Evolutionary conservation across 2,113 vertebrate genomes (phyloP).

Genomic region (Ammospiza caudacuta): DNA sequence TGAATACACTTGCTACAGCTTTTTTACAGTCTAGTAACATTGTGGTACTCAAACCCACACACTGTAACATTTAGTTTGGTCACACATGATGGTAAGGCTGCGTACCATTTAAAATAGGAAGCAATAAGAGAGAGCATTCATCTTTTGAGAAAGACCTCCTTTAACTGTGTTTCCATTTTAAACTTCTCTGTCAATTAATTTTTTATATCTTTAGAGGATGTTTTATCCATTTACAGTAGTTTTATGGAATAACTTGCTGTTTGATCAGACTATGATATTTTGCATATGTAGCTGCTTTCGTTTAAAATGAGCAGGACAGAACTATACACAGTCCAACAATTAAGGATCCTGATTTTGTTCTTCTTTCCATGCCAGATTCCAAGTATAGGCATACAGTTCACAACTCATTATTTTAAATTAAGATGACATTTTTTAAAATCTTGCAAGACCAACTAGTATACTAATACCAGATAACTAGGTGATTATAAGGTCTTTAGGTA

Average conservation of each 20-base stretch:
- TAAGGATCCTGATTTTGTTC: not conserved
- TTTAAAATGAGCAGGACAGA: not conserved
- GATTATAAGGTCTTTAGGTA: not conserved
- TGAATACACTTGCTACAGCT: not conserved
- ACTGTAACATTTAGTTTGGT: not conserved
- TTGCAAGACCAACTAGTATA: not conserved
- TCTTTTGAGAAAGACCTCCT: not conserved
- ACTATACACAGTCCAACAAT: not conserved
- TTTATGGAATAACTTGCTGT: not conserved
- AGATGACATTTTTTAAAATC: not conserved
- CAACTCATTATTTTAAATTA: not conserved
- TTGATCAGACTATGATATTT: not conserved
- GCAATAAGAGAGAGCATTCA: not conserved
- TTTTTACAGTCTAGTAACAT: not conserved
- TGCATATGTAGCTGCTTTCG: not conserved
- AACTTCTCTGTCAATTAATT: not conserved
- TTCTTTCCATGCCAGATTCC: not conserved
- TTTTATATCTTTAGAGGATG: not conserved
- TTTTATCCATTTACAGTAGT: not conserved
- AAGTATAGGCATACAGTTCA: not conserved
- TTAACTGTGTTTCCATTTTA: not conserved
- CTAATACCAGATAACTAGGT: not conserved
- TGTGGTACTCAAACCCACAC: not conserved
- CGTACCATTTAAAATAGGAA: not conserved
- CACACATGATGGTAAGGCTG: rapidly evolving